These are phyloP conservation scores for Abrostola tripartita DNA, from an alignment of 2,888 invertebrate species.

Conservation along the genomic window DNA sequence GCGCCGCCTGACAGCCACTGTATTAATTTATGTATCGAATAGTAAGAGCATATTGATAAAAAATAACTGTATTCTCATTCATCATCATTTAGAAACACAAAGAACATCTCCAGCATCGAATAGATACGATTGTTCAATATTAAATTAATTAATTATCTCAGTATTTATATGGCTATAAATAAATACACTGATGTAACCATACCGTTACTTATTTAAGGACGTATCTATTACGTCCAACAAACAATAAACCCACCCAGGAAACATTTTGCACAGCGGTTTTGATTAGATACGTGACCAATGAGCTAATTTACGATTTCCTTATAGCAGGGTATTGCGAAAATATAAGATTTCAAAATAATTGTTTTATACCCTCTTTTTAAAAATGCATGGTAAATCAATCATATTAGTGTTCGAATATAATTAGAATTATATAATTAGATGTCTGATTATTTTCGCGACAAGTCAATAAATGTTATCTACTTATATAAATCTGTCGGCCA, in stretches of 20 bases:
- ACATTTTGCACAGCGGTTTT: constrained; percentile 26
- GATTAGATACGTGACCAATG: constrained; percentile 52
- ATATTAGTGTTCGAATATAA: too few relatives aligned
- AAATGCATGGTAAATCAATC: too few relatives aligned
- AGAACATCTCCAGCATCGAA: too few relatives aligned
- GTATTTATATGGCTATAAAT: too few relatives aligned
- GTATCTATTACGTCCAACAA: constrained; percentile 25
- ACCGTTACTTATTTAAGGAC: neutral
- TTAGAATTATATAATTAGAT: too few relatives aligned
- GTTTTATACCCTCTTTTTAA: neutral
- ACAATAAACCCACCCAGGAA: constrained; percentile 45
- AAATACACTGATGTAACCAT: too few relatives aligned
- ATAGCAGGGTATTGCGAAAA: constrained; percentile 21
- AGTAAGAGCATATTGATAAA: constrained; percentile 9
- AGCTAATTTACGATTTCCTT: constrained; percentile 44
- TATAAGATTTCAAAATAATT: constrained; percentile 4
- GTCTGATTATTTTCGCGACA: too few relatives aligned
- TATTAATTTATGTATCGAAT: constrained; percentile 15
- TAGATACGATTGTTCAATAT: too few relatives aligned
- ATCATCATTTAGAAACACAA: too few relatives aligned
- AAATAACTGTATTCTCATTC: neutral
- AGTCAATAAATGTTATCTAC: too few relatives aligned
- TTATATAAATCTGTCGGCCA: too few relatives aligned
- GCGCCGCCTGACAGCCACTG: constrained; percentile 21
- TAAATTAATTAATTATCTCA: too few relatives aligned